Conservation (phyloP, 2,113 vertebrate genomes). For the Capreolus pygargus region DNA sequence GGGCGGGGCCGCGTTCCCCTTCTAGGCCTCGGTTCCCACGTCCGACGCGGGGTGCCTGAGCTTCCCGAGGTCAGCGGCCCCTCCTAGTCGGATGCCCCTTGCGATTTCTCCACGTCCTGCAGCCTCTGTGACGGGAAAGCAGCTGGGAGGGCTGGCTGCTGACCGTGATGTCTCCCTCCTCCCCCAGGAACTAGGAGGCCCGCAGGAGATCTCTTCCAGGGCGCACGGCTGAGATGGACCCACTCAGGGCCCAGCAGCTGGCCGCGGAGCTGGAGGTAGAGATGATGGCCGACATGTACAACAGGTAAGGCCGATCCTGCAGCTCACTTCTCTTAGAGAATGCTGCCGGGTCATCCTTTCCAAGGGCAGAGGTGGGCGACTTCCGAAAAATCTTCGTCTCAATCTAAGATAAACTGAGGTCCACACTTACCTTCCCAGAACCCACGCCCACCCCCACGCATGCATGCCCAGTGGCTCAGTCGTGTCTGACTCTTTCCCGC, state of each 20-base stretch:
- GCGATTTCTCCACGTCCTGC: not conserved
- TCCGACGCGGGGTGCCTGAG: not conserved
- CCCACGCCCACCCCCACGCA: not conserved
- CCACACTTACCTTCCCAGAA: too few relatives aligned
- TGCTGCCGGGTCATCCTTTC: not conserved
- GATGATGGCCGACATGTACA: constrained; percentile 99
- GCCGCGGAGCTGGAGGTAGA: constrained; percentile 97
- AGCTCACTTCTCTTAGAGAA: not conserved
- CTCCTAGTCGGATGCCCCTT: not conserved
- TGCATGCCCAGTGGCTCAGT: not conserved
- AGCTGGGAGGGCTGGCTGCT: not conserved
- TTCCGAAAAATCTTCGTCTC: not conserved
- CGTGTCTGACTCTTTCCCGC: not conserved
- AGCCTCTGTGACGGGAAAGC: not conserved
- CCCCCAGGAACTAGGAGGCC: not conserved
- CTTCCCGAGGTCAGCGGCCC: not conserved
- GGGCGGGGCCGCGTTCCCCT: not conserved
- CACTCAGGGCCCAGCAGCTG: constrained; percentile 93
- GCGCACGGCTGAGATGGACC: constrained; percentile 86
- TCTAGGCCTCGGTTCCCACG: not conserved
- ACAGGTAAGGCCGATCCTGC: constrained; percentile 82
- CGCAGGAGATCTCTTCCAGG: not conserved
- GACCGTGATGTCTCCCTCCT: not conserved
- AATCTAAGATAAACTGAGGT: not conserved
- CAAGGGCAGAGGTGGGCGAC: not conserved